phyloP scores from a whole-genome alignment of 1,140 invertebrate species.

The Pseudomyrmex concolor region DNA sequence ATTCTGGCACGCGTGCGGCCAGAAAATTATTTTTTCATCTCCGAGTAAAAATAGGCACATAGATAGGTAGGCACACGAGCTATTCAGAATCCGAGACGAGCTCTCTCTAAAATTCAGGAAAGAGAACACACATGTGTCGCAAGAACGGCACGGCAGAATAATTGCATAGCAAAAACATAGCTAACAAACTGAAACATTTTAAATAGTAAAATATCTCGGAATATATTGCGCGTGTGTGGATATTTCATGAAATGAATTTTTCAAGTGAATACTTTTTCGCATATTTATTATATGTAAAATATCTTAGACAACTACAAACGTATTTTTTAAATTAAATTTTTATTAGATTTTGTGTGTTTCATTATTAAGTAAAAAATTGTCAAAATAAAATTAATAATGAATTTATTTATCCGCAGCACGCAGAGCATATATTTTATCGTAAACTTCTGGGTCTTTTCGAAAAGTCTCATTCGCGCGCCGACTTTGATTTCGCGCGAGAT shows the following conservation, averaged over 20 bases:
- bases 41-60: conserved; percentile 53
- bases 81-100: conserved; percentile 52
- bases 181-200: conserved; percentile 29
- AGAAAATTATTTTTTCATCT: conserved; percentile 59
- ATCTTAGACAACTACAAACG: neutral
- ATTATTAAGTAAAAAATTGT: neutral
- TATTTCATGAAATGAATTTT: neutral
- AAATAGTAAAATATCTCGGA: conserved; percentile 38
- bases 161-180: conserved; percentile 31
- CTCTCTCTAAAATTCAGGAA: conserved; percentile 50
- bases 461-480: conserved; percentile 10
- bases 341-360: neutral
- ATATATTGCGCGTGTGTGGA: neutral
- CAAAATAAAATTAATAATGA: neutral
- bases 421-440: neutral
- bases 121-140: conserved; percentile 5
- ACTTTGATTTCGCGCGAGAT: conserved; percentile 28
- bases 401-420: neutral
- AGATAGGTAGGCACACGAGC: conserved; percentile 28
- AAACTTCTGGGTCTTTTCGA: neutral
- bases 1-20: conserved; percentile 5
- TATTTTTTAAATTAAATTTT: neutral
- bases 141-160: conserved; percentile 16
- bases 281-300: neutral
- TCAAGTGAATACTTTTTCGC: neutral